Evolutionary conservation across 2,113 vertebrate genomes (phyloP).

Genomic region (Saimiri boliviensis): DNA sequence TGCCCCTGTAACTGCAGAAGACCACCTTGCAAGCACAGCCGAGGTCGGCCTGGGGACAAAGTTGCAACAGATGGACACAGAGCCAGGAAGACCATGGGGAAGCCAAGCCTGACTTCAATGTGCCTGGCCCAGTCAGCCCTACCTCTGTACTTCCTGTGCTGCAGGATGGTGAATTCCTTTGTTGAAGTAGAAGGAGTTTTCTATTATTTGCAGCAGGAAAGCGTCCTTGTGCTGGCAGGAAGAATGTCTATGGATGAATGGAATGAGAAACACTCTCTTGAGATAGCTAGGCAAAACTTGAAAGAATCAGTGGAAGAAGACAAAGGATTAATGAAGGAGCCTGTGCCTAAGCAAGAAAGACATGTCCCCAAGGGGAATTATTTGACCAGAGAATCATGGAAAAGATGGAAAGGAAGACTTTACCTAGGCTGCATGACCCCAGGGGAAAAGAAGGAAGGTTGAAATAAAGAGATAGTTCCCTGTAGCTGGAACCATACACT

Average conservation of each 20-base stretch:
- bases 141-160: neutral
- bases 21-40: neutral
- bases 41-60: neutral
- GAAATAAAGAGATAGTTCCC: neutral
- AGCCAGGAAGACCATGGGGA: neutral
- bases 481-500: neutral
- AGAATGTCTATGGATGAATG: neutral
- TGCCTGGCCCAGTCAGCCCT: rapidly evolving
- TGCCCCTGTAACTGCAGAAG: neutral
- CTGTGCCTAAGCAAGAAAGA: neutral
- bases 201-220: neutral
- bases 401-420: neutral
- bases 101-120: neutral
- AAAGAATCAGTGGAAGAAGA: neutral
- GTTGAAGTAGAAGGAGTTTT: neutral
- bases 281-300: neutral
- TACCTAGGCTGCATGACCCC: neutral
- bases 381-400: neutral
- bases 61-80: neutral
- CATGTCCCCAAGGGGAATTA: neutral
- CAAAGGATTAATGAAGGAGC: neutral
- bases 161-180: neutral
- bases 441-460: neutral
- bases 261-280: neutral
- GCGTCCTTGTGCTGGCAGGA: neutral